These are phyloP conservation scores for Porites evermanni DNA, from an alignment of 92 coral and sea anemone species.

Conservation along the genomic window DNA sequence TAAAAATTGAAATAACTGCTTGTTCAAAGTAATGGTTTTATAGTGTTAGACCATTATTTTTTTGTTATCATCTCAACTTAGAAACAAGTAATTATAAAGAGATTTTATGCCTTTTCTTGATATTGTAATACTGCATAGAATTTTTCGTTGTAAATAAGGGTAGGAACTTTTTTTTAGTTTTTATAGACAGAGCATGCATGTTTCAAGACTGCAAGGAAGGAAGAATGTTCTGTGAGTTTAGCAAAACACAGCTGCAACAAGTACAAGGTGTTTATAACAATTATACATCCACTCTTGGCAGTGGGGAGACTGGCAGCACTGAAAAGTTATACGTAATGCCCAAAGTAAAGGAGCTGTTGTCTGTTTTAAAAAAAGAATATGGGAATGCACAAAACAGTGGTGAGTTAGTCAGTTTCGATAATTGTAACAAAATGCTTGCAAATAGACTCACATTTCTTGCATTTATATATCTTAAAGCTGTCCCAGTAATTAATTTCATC, in stretches of 20 bases:
- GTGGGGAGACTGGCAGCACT: conserved; percentile 32
- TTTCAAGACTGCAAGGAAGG: conserved; percentile 37
- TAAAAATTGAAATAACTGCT: no score
- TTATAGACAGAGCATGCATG: conserved; percentile 61
- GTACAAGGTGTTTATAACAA: conserved; percentile 68
- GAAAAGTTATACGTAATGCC: conserved; percentile 70
- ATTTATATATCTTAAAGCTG: not conserved
- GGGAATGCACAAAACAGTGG: conserved; percentile 25
- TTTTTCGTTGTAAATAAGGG: no score
- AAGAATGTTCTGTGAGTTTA: conserved; percentile 52
- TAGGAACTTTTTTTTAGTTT: not conserved
- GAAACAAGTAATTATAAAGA: no score
- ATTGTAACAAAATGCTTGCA: not conserved
- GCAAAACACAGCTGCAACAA: conserved; percentile 79
- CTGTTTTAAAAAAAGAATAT: conserved; percentile 49
- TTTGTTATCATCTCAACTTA: no score
- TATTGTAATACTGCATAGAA: no score
- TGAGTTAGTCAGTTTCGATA: not conserved
- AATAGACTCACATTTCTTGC: no score
- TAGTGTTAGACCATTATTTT: no score
- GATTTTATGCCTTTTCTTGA: no score
- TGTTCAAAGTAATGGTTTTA: no score
- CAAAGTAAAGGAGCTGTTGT: conserved; percentile 78
- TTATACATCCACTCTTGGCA: conserved; percentile 37
- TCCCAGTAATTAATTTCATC: no score